These are phyloP conservation scores for Entomyzon cyanotis DNA, from an alignment of 2,113 vertebrate genomes.

Conservation along the genomic window DNA sequence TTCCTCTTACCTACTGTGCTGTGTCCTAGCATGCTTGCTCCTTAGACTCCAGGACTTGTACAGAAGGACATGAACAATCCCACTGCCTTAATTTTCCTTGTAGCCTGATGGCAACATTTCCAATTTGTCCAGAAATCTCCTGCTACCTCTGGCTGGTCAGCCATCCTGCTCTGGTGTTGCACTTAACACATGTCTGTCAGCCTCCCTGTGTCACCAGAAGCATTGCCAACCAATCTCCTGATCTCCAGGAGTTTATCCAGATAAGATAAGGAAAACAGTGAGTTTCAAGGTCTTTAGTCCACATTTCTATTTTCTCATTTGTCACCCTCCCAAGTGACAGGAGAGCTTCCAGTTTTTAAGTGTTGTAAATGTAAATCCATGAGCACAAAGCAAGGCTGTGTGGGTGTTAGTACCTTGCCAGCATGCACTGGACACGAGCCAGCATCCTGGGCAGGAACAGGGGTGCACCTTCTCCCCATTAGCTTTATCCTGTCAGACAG, in stretches of 20 bases:
- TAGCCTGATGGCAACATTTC: background rate
- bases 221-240: background rate
- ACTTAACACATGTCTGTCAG: background rate
- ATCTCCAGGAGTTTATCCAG: background rate
- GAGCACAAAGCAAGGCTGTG: background rate
- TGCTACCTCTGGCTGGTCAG: background rate
- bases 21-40: background rate
- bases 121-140: background rate
- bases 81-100: background rate
- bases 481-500: background rate
- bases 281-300: background rate
- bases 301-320: background rate
- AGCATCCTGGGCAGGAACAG: background rate
- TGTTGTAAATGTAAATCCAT: background rate
- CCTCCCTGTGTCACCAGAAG: background rate
- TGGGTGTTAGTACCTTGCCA: accelerated
- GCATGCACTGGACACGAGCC: accelerated
- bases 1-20: background rate
- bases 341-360: background rate
- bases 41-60: background rate
- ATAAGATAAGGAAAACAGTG: background rate
- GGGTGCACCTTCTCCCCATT: background rate
- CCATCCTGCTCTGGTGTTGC: background rate
- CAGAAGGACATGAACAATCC: background rate
- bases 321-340: background rate